A percentile compares a stretch with the other conserved stretches of the same genome.
phyloP scores from a whole-genome alignment of 2,797 vertebrate species.

The Siniperca obscura region DNA sequence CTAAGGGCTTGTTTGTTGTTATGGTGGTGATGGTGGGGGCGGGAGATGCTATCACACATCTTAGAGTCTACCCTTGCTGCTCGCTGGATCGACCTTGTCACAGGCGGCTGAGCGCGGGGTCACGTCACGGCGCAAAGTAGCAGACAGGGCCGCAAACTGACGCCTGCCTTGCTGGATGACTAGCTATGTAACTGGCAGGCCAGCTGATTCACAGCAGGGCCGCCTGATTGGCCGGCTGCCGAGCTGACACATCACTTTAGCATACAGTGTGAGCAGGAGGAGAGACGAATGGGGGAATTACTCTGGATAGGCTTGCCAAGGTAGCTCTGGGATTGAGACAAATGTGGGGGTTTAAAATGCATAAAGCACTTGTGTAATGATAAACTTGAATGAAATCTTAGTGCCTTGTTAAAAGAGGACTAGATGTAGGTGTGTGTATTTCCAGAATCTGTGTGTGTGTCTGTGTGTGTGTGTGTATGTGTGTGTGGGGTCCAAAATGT shows the following conservation, averaged over 20 bases:
- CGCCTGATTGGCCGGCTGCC: conserved; percentile 41
- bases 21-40: not conserved
- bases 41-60: conserved; percentile 33
- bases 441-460: not conserved
- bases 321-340: conserved; percentile 34
- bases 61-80: not conserved
- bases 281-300: not conserved
- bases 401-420: conserved; percentile 90
- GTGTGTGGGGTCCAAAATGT: not conserved
- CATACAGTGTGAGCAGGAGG: conserved; percentile 4
- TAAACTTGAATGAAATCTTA: conserved; percentile 94
- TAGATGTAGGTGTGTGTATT: conserved; percentile 14
- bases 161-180: not conserved
- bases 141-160: not conserved
- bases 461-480: conserved; percentile 10
- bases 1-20: conserved; percentile 27
- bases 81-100: conserved; percentile 18
- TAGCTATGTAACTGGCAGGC: conserved; percentile 31
- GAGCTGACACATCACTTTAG: conserved; percentile 43
- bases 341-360: conserved; percentile 54
- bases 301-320: conserved; percentile 14
- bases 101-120: conserved; percentile 21
- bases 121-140: not conserved
- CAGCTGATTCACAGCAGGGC: conserved; percentile 26
- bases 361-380: conserved; percentile 76